Evolutionary conservation across 2,888 invertebrate species (phyloP), one percentile per base, ranked within the genome.

Genomic region (Hemistola chrysoprasaria): DNA sequence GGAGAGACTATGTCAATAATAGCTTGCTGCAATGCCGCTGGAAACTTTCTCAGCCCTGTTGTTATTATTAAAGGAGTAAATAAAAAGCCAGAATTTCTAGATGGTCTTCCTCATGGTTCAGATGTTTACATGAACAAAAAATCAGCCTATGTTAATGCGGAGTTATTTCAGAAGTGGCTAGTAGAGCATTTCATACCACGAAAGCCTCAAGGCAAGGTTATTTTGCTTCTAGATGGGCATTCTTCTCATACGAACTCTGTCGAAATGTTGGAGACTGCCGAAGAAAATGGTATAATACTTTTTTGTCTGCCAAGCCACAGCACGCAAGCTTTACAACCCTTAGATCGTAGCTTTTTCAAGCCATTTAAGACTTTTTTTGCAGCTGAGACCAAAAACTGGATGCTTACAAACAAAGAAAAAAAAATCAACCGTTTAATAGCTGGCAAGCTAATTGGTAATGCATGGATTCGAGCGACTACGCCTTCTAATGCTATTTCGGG

Each of bases 21-120:
- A 22, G 63, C 60, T 2, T 71, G 70, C 40, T 71, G 65, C 42
- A 76, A 66, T 52, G 73, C 66, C 7, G 59, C 60, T 42, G 67
- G 69, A 4, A 40, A 9, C 24, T 56, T 49, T 31, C 11, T 56
- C 8, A 46, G 50, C 23, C 56, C 53, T 10, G 45, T 29, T 20
- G 16, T 29, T 11, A 47, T 48, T 9, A 42, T 50, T 29, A 53
- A 47, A 32, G 41, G 47, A n/a, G 28, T 29, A 16, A 31, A 31
- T 27, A 39, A 39, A 27, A 34, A 38, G 38, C 30, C 34, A 28
- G 46, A 52, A 11, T 54, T 40, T 38, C 40, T 42, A 39, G 47
- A 50, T 32, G 51, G 47, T 23, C 40, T 54, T 47, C 54, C 43
- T 25, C 44, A 44, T 23, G 47, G 49, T 6, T 40, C 51, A 10